Base-by-base conservation (phyloP, 2,113 vertebrate species). In the Ondatra zibethicus region DNA sequence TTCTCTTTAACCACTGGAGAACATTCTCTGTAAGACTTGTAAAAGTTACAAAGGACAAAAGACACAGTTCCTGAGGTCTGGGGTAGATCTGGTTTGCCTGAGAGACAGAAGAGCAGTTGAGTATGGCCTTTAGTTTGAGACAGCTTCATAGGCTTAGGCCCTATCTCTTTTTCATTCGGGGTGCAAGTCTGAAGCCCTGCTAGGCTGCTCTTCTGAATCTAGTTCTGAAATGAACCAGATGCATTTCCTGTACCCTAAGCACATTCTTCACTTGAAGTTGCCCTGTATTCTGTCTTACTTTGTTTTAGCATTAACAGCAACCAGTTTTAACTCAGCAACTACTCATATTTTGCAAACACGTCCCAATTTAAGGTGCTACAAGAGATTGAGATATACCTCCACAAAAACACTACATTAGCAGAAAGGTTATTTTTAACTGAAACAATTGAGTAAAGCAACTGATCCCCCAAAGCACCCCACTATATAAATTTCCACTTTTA, bases 21-120 rank as follows among this genome's bases (percentile, higher is more conserved):
- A 86, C 27, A 39, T 93, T 93, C 84, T 95, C 89, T 95, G 16
- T 77, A 52, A 93, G 45, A 25, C 31, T 9, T 88, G 45, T 61
- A 58, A 80, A 88, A 82, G 75, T 75, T 52, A 39, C 36, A 72
- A 77, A 85, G 90, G 95, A 93, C n/a, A 84, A 8, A 78, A 55
- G 85, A 95, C 36, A 78, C 14, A 65, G 75, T 11, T 63, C 31
- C 81, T 78, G 61, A 85, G 75, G 73, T 76, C 27, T 96, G 9
- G 14, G 23, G 42, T 61, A 47, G 1, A 0, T 52, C 19, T 42
- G 31, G 31, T 77, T 55, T 91, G 55, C n/a, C n/a, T 76, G 16
- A 81, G 61, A 76, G 50, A 50, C 2, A 25, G 39, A 19, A 89
- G 33, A 93, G n/a, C 72, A 90, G 90, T 7, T 4, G 11, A 7